A percentile compares a stretch with the other conserved stretches of the same genome.
These are phyloP conservation scores for Malurus leucopterus DNA, from an alignment of 2,797 vertebrate genomes.

Conservation along the genomic window DNA sequence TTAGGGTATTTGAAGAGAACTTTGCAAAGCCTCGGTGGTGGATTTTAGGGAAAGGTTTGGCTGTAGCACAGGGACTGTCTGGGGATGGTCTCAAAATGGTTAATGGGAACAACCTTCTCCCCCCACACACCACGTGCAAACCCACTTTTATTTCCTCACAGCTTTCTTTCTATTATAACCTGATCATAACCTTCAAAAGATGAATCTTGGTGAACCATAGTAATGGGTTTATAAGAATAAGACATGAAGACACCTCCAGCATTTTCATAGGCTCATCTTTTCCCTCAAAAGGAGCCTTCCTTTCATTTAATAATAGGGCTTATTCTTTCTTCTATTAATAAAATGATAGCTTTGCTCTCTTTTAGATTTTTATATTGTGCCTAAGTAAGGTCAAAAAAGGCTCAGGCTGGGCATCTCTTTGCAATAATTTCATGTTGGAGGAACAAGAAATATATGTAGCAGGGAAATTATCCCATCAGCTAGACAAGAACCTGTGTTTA, in stretches of 20 bases:
- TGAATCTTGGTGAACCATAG: neutral
- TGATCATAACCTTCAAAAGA: neutral
- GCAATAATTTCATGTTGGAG: neutral
- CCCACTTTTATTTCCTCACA: neutral
- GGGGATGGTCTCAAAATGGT: neutral
- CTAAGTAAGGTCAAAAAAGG: neutral
- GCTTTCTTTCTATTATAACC: neutral
- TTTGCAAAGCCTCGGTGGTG: neutral
- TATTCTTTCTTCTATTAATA: neutral
- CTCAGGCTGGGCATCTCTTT: neutral
- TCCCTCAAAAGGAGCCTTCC: neutral
- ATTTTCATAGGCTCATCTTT: neutral
- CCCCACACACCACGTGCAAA: neutral
- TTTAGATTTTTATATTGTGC: neutral
- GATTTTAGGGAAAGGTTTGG: neutral
- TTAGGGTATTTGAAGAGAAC: neutral
- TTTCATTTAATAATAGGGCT: neutral
- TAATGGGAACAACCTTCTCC: neutral
- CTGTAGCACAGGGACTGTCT: neutral
- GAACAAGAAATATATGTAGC: neutral
- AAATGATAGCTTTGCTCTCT: neutral
- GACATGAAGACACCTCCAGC: neutral
- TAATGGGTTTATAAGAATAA: neutral
- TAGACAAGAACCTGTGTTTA: constrained; percentile 18
- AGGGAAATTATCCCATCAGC: constrained; percentile 24